Evolutionary conservation across 2,797 vertebrate species (phyloP), one percentile per base, ranked within the genome.

Genomic region (Ibycter americanus): DNA sequence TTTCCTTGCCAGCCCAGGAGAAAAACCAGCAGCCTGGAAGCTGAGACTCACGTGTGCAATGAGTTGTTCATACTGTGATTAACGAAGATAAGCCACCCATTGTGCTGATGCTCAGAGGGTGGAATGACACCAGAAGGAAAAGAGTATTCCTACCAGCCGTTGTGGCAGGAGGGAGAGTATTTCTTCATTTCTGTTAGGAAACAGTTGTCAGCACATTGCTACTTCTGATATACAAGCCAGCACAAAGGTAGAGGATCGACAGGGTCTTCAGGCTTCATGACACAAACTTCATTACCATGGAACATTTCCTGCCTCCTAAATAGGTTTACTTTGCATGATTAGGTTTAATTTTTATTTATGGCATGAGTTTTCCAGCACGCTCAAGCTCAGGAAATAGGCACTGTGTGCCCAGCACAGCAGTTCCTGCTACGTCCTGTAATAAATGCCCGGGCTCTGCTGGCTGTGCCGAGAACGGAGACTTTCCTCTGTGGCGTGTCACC

Each of bases 231-330:
- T 3, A 36, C 15, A 83, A 51, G 12, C 32, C 44, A 54, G 89
- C 29, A 51, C 47, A 20, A 49, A 29, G 46, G 38, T 4, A 52
- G 72, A 72, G 47, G 63, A 92, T 31, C 59, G n/a, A 68, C 52
- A 42, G 38, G 74, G 29, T 31, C 92, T 84, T 96, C 72, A 74
- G 58, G 74, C 61, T 92, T 78, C 79, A 66, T 1, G 0, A 87
- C 84, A 83, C 87, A 87, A 89, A 91, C 76, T 79, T 93, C 84
- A 79, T 95, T 96, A 93, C 84, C 2, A 0, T 46, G 58, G 82
- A 90, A 31, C 89, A 94, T 87, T 95, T 97, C 93, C 96, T 96
- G 87, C 58, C 89, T 93, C 78, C 65, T 95, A 83, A 95, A 61
- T 10, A 42, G 68, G 71, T 91, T 93, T 58, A 8, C 16, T 66